phyloP scores from a whole-genome alignment of 2,113 vertebrate genomes.

The Cyprinus carpio region DNA sequence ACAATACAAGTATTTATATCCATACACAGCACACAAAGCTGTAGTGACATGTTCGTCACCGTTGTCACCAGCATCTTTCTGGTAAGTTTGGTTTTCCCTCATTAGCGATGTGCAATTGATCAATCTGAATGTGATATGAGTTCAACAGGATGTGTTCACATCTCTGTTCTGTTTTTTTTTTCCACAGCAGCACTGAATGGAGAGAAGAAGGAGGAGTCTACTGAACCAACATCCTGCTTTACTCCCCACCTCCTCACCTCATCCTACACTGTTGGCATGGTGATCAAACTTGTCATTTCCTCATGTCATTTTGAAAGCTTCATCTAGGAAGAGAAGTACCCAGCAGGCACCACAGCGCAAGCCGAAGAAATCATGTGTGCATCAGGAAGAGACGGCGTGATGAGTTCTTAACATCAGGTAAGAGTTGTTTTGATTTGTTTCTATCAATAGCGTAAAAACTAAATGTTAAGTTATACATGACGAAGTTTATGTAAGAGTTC shows the following conservation, averaged over 20 bases:
- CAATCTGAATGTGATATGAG: background rate
- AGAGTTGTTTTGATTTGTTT: conserved; percentile 27
- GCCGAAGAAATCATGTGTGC: conserved; percentile 53
- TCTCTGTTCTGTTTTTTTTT: background rate
- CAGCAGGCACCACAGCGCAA: conserved; percentile 54
- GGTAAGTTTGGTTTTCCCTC: background rate
- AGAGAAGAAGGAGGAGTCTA: conserved; percentile 31
- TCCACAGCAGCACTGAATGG: background rate
- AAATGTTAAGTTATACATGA: background rate
- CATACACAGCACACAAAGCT: background rate
- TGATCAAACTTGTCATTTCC: conserved; percentile 50
- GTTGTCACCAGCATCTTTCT: background rate
- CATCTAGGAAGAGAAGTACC: conserved; percentile 36
- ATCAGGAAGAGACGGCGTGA: conserved; percentile 48
- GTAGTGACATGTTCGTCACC: background rate
- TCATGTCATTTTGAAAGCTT: background rate
- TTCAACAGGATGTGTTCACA: conserved; percentile 47
- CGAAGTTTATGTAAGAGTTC: background rate
- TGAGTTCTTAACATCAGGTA: conserved; percentile 48
- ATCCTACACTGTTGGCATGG: conserved; percentile 34
- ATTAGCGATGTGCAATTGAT: background rate
- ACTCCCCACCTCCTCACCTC: conserved; percentile 16
- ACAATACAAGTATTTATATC: too few species aligned
- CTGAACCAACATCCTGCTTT: conserved; percentile 60
- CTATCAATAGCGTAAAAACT: background rate